These are phyloP conservation scores for Scrobipalpa costella DNA, from an alignment of 2,888 invertebrate genomes.

Conservation along the genomic window DNA sequence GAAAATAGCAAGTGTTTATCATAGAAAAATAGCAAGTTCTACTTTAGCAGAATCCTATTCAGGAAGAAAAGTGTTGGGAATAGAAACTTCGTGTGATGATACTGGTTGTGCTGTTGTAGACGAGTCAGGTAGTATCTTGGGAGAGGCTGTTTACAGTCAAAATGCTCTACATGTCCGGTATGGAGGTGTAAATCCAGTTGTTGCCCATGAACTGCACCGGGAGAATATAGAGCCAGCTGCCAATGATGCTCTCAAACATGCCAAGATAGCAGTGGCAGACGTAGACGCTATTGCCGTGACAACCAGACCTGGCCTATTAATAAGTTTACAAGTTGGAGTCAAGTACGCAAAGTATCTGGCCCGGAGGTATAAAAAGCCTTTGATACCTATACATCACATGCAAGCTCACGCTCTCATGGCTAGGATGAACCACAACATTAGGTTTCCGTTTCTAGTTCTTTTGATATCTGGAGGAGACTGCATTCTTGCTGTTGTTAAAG, in stretches of 20 bases:
- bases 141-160: slow-evolving; percentile 92
- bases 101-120: slow-evolving; percentile 95
- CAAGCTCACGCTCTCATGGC: slow-evolving; percentile 97
- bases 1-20: background rate
- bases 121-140: slow-evolving; percentile 85
- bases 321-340: slow-evolving; percentile 90
- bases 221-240: slow-evolving; percentile 89
- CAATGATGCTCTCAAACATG: slow-evolving; percentile 82
- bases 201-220: slow-evolving; percentile 91
- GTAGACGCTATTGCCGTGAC: slow-evolving; percentile 95
- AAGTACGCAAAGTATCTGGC: slow-evolving; percentile 91
- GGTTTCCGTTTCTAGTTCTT: slow-evolving; percentile 94
- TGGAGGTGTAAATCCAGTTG: slow-evolving; percentile 94
- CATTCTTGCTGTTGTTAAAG: slow-evolving; percentile 87
- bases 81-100: slow-evolving; percentile 99
- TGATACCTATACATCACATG: slow-evolving; percentile 99
- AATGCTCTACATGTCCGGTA: slow-evolving; percentile 85
- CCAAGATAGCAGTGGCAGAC: slow-evolving; percentile 82
- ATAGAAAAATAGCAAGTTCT: background rate
- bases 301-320: slow-evolving; percentile 91
- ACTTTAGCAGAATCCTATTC: slow-evolving; percentile 22
- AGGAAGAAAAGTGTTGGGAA: slow-evolving; percentile 85
- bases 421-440: slow-evolving; percentile 85
- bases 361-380: slow-evolving; percentile 84
- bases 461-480: slow-evolving; percentile 97